These are phyloP conservation scores for Asteroscopus sphinx DNA, from an alignment of 2,888 invertebrate genomes.

Conservation along the genomic window DNA sequence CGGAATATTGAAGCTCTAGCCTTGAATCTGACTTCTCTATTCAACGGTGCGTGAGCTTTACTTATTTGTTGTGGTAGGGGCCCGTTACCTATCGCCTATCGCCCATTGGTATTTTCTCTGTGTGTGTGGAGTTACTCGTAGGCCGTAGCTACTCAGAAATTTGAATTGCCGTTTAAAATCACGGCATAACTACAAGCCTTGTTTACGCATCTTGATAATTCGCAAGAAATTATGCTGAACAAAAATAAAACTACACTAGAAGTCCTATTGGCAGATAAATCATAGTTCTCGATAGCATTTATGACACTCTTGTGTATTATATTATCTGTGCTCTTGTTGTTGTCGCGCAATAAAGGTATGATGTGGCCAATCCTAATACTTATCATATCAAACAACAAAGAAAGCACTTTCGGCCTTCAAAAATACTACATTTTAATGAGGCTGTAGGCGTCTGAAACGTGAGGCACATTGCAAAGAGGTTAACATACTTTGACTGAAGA, in stretches of 20 bases:
- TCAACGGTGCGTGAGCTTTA: slow-evolving; percentile 30
- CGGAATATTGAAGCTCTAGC: slow-evolving; percentile 40
- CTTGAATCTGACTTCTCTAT: slow-evolving; percentile 33
- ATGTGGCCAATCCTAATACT: slow-evolving; percentile 48
- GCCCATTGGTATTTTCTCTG: slow-evolving; percentile 7
- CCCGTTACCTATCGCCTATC: slow-evolving; percentile 27
- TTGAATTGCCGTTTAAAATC: slow-evolving; percentile 3
- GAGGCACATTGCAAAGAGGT: slow-evolving; percentile 25
- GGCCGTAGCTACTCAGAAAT: slow-evolving; percentile 12
- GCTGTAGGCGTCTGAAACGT: slow-evolving; percentile 50
- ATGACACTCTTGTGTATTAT: slow-evolving; percentile 43
- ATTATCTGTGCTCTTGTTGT: no score
- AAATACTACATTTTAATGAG: slow-evolving; percentile 55
- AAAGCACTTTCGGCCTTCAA: slow-evolving; percentile 41
- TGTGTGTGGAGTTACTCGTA: slow-evolving; percentile 1
- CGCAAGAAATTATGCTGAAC: slow-evolving; percentile 27
- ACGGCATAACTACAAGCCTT: not conserved
- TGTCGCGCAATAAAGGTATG: slow-evolving; percentile 46
- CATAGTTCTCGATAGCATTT: slow-evolving; percentile 32
- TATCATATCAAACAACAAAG: slow-evolving; percentile 45
- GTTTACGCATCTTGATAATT: slow-evolving; percentile 14
- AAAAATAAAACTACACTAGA: slow-evolving; percentile 30
- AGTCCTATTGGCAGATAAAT: slow-evolving; percentile 41
- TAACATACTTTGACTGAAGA: slow-evolving; percentile 26
- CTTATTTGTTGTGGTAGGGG: slow-evolving; percentile 34